phyloP scores from a whole-genome alignment of 2,888 invertebrate genomes.

The Andrena chrysosceles region DNA sequence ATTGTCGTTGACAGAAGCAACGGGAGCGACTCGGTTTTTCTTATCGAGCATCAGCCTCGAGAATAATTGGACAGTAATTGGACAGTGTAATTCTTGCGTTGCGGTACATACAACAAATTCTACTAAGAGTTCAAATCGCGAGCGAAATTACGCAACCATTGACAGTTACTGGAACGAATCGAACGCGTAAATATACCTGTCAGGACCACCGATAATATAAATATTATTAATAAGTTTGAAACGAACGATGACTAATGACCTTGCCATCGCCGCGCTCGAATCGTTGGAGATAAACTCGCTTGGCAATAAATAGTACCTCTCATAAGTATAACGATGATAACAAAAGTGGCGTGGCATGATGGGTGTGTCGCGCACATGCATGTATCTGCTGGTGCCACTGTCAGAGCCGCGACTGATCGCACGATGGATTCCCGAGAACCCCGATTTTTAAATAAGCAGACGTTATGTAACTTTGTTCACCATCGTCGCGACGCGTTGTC shows the following conservation, averaged over 20 bases:
- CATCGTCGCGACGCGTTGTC: not conserved
- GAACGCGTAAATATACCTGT: conserved; percentile 16
- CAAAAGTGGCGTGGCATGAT: not conserved
- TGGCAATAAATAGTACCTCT: conserved; percentile 13
- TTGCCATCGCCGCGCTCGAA: conserved; percentile 3
- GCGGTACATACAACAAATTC: too few species aligned
- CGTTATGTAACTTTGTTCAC: conserved; percentile 31
- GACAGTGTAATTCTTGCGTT: too few species aligned
- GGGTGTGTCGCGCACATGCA: conserved; percentile 25
- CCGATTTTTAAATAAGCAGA: conserved; percentile 33
- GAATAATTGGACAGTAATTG: too few species aligned
- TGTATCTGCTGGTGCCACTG: not conserved
- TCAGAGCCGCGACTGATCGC: too few species aligned
- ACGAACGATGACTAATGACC: conserved; percentile 37
- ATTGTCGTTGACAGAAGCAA: too few species aligned
- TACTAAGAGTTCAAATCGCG: too few species aligned
- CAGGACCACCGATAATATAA: conserved; percentile 9
- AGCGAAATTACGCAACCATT: not conserved
- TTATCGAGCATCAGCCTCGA: too few species aligned
- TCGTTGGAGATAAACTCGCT: conserved; percentile 5
- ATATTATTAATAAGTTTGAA: conserved; percentile 20
- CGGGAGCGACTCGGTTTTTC: too few species aligned
- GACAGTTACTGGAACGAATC: not conserved
- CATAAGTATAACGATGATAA: conserved; percentile 1
- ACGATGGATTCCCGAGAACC: conserved; percentile 18